Conservation (phyloP, 2,113 vertebrate species). For the Morone saxatilis region DNA sequence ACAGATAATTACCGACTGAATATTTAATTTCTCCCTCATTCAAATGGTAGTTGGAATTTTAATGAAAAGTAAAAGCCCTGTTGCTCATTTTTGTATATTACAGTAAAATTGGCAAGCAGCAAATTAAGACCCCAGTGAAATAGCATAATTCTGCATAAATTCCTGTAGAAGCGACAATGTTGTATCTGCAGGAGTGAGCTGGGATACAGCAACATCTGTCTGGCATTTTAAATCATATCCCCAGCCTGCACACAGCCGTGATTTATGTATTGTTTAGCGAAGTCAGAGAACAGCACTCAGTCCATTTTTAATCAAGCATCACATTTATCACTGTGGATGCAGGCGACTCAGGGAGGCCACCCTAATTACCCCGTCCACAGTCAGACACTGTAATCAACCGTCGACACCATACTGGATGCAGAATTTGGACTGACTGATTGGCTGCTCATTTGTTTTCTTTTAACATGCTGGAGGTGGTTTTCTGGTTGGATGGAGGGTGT, state of each 20-base stretch:
- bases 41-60: background rate
- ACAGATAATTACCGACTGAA: background rate
- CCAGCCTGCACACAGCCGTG: slow-evolving; percentile 23
- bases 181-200: slow-evolving; percentile 13
- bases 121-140: slow-evolving; percentile 9
- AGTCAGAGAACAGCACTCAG: slow-evolving; percentile 13
- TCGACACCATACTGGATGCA: slow-evolving; percentile 29
- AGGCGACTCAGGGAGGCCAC: slow-evolving; percentile 52
- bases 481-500: slow-evolving; percentile 50
- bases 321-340: slow-evolving; percentile 70
- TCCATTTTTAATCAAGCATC: slow-evolving; percentile 72
- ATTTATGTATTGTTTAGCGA: slow-evolving; percentile 56
- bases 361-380: slow-evolving; percentile 69
- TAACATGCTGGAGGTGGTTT: slow-evolving; percentile 51
- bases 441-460: slow-evolving; percentile 58
- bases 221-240: slow-evolving; percentile 46
- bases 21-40: background rate
- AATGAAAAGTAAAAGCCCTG: background rate
- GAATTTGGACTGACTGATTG: slow-evolving; percentile 61
- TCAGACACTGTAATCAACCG: slow-evolving; percentile 71
- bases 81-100: background rate
- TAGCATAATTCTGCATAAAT: slow-evolving; percentile 1
- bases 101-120: background rate
- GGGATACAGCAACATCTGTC: slow-evolving; percentile 35
- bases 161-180: slow-evolving; percentile 34